These are phyloP conservation scores for Papilio polytes DNA, from an alignment of 1,140 invertebrate species.

Conservation along the genomic window DNA sequence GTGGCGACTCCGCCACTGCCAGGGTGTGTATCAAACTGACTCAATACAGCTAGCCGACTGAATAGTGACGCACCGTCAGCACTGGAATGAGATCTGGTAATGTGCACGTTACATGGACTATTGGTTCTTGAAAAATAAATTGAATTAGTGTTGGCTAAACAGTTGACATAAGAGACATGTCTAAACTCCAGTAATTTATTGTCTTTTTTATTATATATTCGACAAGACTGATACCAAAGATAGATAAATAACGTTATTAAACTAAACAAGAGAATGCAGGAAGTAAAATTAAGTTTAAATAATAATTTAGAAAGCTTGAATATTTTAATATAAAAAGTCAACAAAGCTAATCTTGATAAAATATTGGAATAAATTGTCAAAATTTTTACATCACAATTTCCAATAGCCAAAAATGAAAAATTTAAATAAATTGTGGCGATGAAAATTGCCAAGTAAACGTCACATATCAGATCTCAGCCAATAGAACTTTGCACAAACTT, in stretches of 20 bases:
- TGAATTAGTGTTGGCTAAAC: not conserved
- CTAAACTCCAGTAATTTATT: too few species aligned
- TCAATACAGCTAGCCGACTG: conserved; percentile 74
- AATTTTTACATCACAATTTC: too few species aligned
- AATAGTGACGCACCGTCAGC: conserved; percentile 75
- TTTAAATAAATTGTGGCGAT: not conserved
- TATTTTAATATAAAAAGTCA: not conserved
- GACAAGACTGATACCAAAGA: too few species aligned
- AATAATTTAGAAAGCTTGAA: not conserved
- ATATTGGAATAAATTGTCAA: not conserved
- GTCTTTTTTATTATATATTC: too few species aligned
- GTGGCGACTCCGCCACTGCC: conserved; percentile 92
- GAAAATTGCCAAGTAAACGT: conserved; percentile 40
- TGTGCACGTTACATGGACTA: conserved; percentile 36
- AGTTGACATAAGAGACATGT: not conserved
- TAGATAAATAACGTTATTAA: too few species aligned
- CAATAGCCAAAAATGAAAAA: not conserved
- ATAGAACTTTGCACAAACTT: conserved; percentile 73
- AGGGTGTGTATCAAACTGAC: conserved; percentile 89
- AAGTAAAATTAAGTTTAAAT: too few species aligned
- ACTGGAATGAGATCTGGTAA: conserved; percentile 73
- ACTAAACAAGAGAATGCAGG: too few species aligned
- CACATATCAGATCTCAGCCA: conserved; percentile 71
- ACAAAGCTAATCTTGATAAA: not conserved
- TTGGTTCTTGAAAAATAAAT: conserved; percentile 1